A percentile compares a stretch with the other conserved stretches of the same genome.
phyloP scores from a whole-genome alignment of 53 echinoderm and acorn worm species.

The Antedon mediterranea region DNA sequence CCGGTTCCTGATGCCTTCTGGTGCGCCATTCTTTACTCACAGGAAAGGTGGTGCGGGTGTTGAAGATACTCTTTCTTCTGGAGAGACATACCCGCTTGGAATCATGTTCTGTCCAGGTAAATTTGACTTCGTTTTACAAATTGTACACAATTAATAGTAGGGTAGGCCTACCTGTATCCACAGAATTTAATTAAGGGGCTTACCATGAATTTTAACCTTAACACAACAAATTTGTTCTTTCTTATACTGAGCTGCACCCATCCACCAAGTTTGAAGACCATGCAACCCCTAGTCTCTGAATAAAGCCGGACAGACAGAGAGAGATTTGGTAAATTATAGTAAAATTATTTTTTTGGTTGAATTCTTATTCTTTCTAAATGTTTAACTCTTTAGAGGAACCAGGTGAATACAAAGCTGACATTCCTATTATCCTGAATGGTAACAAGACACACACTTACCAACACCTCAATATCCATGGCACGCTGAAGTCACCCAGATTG shows the following conservation, averaged over 20 bases:
- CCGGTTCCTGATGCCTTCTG: slow-evolving; percentile 61
- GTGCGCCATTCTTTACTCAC: slow-evolving; percentile 46
- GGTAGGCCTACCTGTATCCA: not conserved
- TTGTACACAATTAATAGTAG: not conserved
- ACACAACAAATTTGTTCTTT: no score
- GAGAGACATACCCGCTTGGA: slow-evolving; percentile 71
- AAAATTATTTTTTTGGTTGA: no score
- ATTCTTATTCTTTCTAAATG: no score
- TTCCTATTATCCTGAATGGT: slow-evolving; percentile 58
- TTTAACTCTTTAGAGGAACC: slow-evolving; percentile 35
- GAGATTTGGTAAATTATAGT: no score
- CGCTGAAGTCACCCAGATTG: slow-evolving; percentile 78
- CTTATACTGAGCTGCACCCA: no score
- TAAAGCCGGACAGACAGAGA: no score
- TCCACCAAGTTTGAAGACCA: no score
- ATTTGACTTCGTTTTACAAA: not conserved
- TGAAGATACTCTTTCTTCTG: slow-evolving; percentile 47
- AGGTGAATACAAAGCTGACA: slow-evolving; percentile 76
- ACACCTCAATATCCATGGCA: slow-evolving; percentile 55
- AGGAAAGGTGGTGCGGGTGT: slow-evolving; percentile 33
- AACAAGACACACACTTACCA: slow-evolving; percentile 55
- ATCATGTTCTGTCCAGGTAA: slow-evolving; percentile 95
- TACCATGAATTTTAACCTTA: not conserved
- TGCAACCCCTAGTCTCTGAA: no score
- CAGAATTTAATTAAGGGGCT: not conserved